Percentiles rank a stretch among this genome's conserved stretches.
These are phyloP conservation scores for Acyrthosiphon pisum DNA, from an alignment of 1,140 invertebrate genomes.

Conservation along the genomic window DNA sequence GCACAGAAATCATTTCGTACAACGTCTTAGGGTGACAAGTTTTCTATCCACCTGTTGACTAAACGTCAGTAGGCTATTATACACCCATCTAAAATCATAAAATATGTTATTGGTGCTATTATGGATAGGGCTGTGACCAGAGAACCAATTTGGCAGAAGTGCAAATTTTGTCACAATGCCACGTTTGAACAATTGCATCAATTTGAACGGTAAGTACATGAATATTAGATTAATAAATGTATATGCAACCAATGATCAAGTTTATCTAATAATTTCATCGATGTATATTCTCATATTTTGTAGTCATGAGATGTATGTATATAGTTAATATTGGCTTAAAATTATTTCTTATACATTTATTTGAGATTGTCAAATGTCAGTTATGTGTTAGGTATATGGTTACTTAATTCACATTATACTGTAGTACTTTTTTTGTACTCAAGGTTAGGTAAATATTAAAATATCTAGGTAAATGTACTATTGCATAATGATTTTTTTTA, in stretches of 20 bases:
- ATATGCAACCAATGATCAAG: not conserved
- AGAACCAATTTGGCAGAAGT: constrained; percentile 52
- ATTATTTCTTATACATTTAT: not conserved
- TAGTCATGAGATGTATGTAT: not conserved
- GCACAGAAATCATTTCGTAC: not conserved
- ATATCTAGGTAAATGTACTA: not conserved
- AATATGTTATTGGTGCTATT: constrained; percentile 49
- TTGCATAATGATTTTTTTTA: not conserved
- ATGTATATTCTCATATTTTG: not conserved
- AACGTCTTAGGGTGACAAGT: not conserved
- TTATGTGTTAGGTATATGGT: not conserved
- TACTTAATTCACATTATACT: not conserved
- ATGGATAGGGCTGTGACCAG: constrained; percentile 52
- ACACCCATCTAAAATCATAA: constrained; percentile 21
- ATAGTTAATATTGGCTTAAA: not conserved
- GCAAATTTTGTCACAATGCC: constrained; percentile 41
- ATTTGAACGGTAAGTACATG: constrained; percentile 23
- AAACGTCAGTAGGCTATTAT: not conserved
- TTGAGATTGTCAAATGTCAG: not conserved
- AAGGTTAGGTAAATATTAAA: not conserved
- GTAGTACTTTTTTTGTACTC: not conserved
- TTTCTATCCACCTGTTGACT: not conserved
- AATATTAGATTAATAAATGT: too few relatives aligned
- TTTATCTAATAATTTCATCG: not conserved
- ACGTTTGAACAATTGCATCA: constrained; percentile 44